phyloP scores from a whole-genome alignment of 2,113 vertebrate genomes.

The Lophochroa leadbeateri region DNA sequence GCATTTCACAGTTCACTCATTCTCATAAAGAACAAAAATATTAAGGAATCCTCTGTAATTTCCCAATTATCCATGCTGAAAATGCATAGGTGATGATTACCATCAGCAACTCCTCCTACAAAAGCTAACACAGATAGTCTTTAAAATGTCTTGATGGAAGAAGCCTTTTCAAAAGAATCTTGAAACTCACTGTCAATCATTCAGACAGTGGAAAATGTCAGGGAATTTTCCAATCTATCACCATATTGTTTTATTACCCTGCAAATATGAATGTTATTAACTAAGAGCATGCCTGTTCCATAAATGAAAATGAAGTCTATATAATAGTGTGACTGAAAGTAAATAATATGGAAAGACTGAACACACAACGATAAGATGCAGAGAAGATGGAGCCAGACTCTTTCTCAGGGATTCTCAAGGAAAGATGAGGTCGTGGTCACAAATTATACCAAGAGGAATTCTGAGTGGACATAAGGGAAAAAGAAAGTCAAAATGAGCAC shows the following conservation, averaged over 20 bases:
- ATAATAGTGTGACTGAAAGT: not conserved
- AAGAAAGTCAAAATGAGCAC: not conserved
- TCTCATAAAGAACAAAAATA: slow-evolving; percentile 16
- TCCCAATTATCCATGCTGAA: not conserved
- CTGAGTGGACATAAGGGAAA: not conserved
- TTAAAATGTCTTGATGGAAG: not conserved
- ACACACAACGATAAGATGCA: not conserved
- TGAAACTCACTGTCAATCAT: not conserved
- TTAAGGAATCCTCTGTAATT: not conserved
- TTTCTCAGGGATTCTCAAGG: not conserved
- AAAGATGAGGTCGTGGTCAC: not conserved
- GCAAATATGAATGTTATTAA: not conserved
- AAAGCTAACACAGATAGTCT: not conserved
- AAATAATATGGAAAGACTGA: not conserved
- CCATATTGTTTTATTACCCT: not conserved
- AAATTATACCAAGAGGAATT: not conserved
- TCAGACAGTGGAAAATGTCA: not conserved
- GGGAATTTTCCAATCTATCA: not conserved
- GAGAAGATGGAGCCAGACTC: not conserved
- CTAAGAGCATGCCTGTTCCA: not conserved
- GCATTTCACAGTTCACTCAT: slow-evolving; percentile 21
- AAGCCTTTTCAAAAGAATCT: not conserved
- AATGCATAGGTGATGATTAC: not conserved
- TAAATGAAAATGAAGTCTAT: not conserved
- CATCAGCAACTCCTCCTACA: not conserved